Conservation (phyloP, 1,140 invertebrate genomes). For the Micrasema minimum region DNA sequence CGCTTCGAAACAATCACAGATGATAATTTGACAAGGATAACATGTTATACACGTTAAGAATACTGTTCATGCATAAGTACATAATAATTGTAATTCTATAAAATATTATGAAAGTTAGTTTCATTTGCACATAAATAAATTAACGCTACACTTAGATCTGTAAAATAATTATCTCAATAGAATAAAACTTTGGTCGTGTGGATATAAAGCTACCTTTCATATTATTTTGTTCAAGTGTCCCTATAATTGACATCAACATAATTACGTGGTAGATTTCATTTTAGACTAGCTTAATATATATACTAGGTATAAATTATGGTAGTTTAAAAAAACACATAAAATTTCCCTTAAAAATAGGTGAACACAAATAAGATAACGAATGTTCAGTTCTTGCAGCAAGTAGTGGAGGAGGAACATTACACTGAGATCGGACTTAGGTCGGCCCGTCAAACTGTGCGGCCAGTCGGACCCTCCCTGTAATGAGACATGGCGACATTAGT, state of each 20-base stretch:
- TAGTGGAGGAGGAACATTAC: conserved; percentile 8
- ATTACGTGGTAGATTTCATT: conserved; percentile 13
- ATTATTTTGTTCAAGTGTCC: conserved; percentile 16
- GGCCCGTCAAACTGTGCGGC: conserved; percentile 64
- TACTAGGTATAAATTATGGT: neutral
- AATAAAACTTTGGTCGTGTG: conserved; percentile 32
- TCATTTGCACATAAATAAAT: conserved; percentile 26
- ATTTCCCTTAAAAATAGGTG: conserved; percentile 30
- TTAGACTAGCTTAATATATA: conserved; percentile 34
- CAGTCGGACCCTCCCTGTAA: conserved; percentile 62
- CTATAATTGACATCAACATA: conserved; percentile 30
- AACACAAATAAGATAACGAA: conserved; percentile 20
- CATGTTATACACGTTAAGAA: conserved; percentile 11
- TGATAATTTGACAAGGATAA: conserved; percentile 16
- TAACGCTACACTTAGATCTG: neutral
- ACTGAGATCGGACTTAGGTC: conserved; percentile 18
- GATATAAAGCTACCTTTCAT: conserved; percentile 28
- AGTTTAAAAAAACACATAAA: conserved; percentile 33
- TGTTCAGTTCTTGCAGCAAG: conserved; percentile 5
- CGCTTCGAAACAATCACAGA: conserved; percentile 4
- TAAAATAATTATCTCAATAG: conserved; percentile 15
- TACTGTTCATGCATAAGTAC: conserved; percentile 32
- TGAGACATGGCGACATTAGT: too few species aligned
- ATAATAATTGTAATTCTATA: neutral
- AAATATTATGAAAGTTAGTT: conserved; percentile 33